Base-by-base conservation (phyloP, 2,797 vertebrate genomes). In the Gymnopithys bicolor region DNA sequence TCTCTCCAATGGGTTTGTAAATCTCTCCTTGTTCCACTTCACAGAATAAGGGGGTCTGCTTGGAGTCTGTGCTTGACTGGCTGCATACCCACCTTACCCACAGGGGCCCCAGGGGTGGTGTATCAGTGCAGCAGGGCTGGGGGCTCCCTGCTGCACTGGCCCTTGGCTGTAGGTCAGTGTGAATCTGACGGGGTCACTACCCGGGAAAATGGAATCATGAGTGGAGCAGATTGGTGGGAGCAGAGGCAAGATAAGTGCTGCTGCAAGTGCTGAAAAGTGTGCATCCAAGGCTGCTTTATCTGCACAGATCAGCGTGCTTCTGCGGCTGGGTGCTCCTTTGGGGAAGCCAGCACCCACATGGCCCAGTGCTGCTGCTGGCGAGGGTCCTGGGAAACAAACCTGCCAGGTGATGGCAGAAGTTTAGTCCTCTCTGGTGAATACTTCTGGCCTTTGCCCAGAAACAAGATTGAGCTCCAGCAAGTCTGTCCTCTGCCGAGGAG, bases 331-430 rank as follows among this genome's bases (percentile, higher is more conserved):
- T 53, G 43, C 33, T 43, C 21, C 32, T 5, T 24, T 24, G 39
- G 41, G 75, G 63, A 89, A 75, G 52, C 24, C 33, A 79, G 35
- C 7, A 11, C 27, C 21, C 25, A 13, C 0, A 2, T 46, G 75
- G 53, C 28, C 28, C 43, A 30, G n/a, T 22, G 49, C 56, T 76
- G 43, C 67, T 89, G 67, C 66, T 59, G 67, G n/a, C 51, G 51
- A 51, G 63, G 27, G 30, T 43, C 16, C 45, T 80, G 59, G 24
- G 23, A 24, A 68, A 24, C 24, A 82, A 79, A 37, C 28, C 37
- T 9, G 10, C 56, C 2, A 1, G 10, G 27, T 5, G 2, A 28
- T 7, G 0, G 7, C 30, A 79, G 24, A 19, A 49, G 37, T 51
- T 91, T 43, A n/a, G 24, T 62, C 39, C 21, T 49, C 30, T 32